Conservation (phyloP, 1,140 invertebrate genomes). For the Cherax destructor region DNA sequence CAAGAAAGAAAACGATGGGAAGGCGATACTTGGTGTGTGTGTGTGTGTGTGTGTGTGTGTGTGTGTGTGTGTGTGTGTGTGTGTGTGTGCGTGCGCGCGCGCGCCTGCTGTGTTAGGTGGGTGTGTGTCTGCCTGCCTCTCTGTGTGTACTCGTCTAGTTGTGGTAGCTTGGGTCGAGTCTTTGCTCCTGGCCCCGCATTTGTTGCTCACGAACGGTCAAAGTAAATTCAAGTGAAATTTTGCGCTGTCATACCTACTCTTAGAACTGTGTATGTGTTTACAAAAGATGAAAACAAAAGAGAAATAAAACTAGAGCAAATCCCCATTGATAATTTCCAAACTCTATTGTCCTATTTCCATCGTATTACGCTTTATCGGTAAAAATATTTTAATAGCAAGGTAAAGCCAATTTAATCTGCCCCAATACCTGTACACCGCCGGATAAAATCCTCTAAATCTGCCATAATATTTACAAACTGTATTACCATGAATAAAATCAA, state of each 20-base stretch:
- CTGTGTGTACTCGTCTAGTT: background rate
- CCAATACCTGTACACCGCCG: slow-evolving; percentile 2
- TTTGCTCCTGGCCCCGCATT: too few species aligned
- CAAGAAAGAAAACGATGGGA: background rate
- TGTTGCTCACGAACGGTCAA: too few species aligned
- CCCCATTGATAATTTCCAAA: background rate
- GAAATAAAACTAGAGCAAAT: background rate
- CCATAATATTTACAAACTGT: slow-evolving; percentile 26
- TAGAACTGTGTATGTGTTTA: background rate
- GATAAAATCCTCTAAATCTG: slow-evolving; percentile 3
- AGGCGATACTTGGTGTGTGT: background rate
- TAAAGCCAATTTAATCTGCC: slow-evolving; percentile 24
- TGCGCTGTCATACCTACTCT: too few species aligned
- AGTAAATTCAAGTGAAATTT: too few species aligned
- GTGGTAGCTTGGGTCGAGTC: too few species aligned
- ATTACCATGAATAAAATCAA: slow-evolving; percentile 54
- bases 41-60: background rate
- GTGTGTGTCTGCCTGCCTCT: background rate
- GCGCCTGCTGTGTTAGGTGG: background rate
- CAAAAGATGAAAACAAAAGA: background rate
- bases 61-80: slow-evolving; percentile 21
- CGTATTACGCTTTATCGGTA: background rate
- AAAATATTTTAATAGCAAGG: background rate
- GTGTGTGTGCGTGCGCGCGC: background rate
- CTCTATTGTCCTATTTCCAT: too few species aligned